Percentiles rank a stretch among this genome's conserved stretches.
phyloP scores from a whole-genome alignment of 2,113 vertebrate genomes.

The Sinocyclocheilus anophthalmus region DNA sequence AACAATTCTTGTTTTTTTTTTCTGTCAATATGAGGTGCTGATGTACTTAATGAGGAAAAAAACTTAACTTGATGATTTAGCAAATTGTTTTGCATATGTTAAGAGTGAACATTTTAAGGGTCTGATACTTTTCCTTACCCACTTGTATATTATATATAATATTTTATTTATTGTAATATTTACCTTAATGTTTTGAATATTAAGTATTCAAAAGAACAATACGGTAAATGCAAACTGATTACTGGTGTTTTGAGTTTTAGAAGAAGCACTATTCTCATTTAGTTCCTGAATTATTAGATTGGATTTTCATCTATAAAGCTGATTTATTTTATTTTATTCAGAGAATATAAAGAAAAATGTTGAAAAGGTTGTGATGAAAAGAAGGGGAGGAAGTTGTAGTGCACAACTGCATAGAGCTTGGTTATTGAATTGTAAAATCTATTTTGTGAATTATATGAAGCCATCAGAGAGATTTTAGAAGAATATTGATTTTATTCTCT shows the following conservation, averaged over 20 bases:
- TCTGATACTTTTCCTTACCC: too few relatives aligned
- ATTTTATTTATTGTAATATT: too few relatives aligned
- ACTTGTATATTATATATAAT: too few relatives aligned
- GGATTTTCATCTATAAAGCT: background rate
- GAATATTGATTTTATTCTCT: background rate
- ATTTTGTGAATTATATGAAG: slow-evolving; percentile 17
- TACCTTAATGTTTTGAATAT: too few relatives aligned
- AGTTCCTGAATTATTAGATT: background rate
- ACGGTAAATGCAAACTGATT: background rate
- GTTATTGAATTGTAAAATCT: slow-evolving; percentile 4
- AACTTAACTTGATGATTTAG: too few relatives aligned
- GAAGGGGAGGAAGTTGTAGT: background rate
- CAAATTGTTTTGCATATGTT: too few relatives aligned
- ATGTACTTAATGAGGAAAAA: too few relatives aligned
- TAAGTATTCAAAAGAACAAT: background rate
- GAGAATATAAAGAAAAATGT: background rate
- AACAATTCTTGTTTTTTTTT: too few relatives aligned
- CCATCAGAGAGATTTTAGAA: slow-evolving; percentile 8
- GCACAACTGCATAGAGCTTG: background rate
- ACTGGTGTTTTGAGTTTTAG: background rate
- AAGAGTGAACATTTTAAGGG: too few relatives aligned
- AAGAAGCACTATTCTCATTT: background rate
- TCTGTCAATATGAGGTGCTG: too few relatives aligned
- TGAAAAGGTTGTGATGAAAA: background rate
- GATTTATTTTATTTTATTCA: background rate